A percentile compares a stretch with the other conserved stretches of the same genome.
Evolutionary conservation across 2,113 vertebrate genomes (phyloP).

Genomic region (Sphaerodactylus townsendi): DNA sequence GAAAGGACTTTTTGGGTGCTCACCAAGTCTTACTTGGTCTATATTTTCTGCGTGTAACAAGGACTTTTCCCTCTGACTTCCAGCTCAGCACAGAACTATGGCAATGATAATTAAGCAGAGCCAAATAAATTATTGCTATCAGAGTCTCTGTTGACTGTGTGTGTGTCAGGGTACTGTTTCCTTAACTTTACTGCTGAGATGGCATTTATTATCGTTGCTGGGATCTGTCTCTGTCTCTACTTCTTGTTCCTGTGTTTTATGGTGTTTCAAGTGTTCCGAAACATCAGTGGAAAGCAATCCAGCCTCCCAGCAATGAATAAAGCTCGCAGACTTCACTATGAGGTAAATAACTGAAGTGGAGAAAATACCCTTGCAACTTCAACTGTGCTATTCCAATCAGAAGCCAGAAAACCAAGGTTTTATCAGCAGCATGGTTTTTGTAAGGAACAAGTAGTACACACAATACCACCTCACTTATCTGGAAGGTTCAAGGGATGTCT

Average conservation of each 20-base stretch:
- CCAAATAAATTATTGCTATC: not conserved
- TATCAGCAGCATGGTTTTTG: conserved; percentile 27
- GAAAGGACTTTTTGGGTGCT: not conserved
- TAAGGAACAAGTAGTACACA: not conserved
- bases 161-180: not conserved
- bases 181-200: conserved; percentile 79
- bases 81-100: not conserved
- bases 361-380: no score
- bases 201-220: conserved; percentile 97
- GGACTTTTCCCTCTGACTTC: rapidly evolving
- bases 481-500: not conserved
- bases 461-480: not conserved
- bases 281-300: conserved; percentile 92
- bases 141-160: not conserved
- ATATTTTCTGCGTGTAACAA: no score
- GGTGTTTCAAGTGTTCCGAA: conserved; percentile 97
- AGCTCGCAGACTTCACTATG: conserved; percentile 92
- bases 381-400: not conserved
- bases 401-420: not conserved
- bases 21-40: no score
- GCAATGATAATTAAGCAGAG: not conserved
- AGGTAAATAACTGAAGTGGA: no score
- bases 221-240: conserved; percentile 96
- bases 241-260: conserved; percentile 98
- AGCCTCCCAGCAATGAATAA: conserved; percentile 95